Evolutionary conservation across 2,888 invertebrate species (phyloP).

Genomic region (Orthosia gothica): DNA sequence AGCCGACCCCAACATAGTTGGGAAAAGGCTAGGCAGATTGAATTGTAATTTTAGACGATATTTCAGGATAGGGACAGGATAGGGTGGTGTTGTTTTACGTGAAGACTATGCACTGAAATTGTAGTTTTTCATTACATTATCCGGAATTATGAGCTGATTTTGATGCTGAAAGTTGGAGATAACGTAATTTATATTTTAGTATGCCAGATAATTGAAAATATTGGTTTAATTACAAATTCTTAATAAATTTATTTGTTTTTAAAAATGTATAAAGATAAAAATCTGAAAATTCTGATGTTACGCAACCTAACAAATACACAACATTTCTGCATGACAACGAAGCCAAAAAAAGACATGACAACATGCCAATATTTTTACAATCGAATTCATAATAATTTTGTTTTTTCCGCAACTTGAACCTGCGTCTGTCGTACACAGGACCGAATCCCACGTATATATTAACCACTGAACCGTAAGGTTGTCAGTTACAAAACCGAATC

Average conservation of each 20-base stretch:
- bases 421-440: constrained; percentile 66
- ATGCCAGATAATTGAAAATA: neutral
- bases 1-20: too few relatives aligned
- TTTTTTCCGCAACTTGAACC: constrained; percentile 58
- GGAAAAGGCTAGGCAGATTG: too few relatives aligned
- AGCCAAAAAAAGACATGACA: constrained; percentile 42
- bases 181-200: too few relatives aligned
- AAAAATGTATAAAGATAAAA: neutral
- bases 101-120: neutral
- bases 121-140: neutral
- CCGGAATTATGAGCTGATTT: neutral
- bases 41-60: neutral
- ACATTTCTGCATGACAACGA: constrained; percentile 18
- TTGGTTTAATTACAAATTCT: neutral
- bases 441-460: constrained; percentile 75
- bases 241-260: neutral
- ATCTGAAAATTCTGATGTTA: neutral
- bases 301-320: neutral
- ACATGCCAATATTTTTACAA: constrained; percentile 45
- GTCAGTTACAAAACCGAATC: constrained; percentile 72
- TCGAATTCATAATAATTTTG: constrained; percentile 50
- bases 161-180: neutral
- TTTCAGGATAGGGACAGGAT: neutral
- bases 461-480: constrained; percentile 72
- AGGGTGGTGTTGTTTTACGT: neutral